Evolutionary conservation across 2,113 vertebrate species (phyloP), one percentile per base, ranked within the genome.

Genomic region (Aythya baeri): DNA sequence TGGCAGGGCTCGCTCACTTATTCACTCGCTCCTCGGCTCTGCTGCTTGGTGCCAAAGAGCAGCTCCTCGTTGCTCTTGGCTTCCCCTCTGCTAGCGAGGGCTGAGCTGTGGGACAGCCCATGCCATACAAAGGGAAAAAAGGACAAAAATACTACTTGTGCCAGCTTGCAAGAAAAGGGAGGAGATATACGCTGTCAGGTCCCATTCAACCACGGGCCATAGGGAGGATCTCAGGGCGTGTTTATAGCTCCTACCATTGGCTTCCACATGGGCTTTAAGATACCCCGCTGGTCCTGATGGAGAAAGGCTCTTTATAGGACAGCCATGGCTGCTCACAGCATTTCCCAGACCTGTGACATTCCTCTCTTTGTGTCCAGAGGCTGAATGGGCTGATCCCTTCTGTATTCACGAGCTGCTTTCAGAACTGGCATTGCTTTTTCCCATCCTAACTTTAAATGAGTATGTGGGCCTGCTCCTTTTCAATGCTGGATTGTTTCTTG

Each of bases 31-130:
- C 43, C 91, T 73, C 68, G 72, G 88, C 49, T 43, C 82, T 57
- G 75, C 80, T 75, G 20, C 38, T 61, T 27, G 41, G 8, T 96
- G 95, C 94, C 95, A 95, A 75, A 90, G 68, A 91, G 36, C 41
- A 52, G 29, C 70, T 93, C 55, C 77, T 89, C 87, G 11, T 55
- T 70, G 86, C 70, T 90, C 52, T 93, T 91, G 86, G 94, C 84
- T 93, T 81, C 61, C 52, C 13, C 70, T 82, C 62, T 34, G 57
- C 8, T 46, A 43, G 72, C 8, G 50, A 92, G 68, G 20, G 34
- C 88, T 82, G 94, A 74, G 31, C 2, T 93, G 34, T 52, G 52
- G 75, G 59, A 80, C 59, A 88, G 71, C 6, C n/a, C 25, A 6
- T 41, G 57, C 46, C 54, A 36, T 13, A 32, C 63, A 13, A 81